Conservation (phyloP, 2,797 vertebrate species). For the Smutsia temminckii region DNA sequence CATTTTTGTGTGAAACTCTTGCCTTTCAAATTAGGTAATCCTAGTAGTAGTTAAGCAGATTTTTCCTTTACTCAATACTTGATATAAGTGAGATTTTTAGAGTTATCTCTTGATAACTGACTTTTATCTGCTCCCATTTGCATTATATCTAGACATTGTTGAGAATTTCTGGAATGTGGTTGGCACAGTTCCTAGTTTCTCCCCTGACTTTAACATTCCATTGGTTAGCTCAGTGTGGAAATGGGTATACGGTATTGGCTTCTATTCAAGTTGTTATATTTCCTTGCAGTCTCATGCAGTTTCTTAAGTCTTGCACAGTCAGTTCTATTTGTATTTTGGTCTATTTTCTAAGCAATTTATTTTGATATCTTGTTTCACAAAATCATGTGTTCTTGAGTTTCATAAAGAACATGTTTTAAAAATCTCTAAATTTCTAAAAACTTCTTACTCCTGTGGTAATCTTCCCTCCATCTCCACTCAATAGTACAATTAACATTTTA, state of each 20-base stretch:
- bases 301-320: neutral
- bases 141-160: neutral
- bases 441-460: neutral
- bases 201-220: neutral
- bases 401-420: neutral
- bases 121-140: neutral
- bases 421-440: neutral
- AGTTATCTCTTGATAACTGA: neutral
- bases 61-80: neutral
- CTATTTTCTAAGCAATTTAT: constrained; percentile 21
- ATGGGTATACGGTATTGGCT: neutral
- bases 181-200: neutral
- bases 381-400: neutral
- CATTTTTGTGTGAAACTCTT: neutral
- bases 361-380: constrained; percentile 1
- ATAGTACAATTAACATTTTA: neutral
- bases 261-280: neutral
- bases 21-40: neutral
- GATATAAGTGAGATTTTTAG: constrained; percentile 21
- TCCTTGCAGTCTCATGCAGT: neutral
- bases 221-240: neutral
- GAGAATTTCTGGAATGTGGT: neutral
- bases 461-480: rapidly evolving
- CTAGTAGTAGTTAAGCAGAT: neutral
- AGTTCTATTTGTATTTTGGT: neutral